Conservation (phyloP, 2,888 invertebrate species). For the Rotaria macrura region DNA sequence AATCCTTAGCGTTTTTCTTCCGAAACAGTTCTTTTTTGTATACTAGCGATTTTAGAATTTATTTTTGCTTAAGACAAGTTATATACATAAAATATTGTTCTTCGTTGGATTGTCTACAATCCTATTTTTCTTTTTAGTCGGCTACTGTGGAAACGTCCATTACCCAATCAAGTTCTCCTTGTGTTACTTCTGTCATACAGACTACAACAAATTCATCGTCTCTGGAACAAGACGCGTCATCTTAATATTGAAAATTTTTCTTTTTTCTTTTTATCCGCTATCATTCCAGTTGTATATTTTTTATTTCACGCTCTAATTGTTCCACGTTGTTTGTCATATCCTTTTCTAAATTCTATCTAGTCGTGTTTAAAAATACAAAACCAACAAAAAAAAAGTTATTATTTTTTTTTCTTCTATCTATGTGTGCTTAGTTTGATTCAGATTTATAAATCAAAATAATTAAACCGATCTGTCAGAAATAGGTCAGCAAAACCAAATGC, state of each 20-base stretch:
- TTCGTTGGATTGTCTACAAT: no score
- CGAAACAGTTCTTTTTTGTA: no score
- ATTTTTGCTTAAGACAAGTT: no score
- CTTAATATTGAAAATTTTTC: background rate
- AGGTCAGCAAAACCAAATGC: background rate
- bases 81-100: no score
- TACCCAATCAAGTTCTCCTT: background rate
- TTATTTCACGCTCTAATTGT: background rate
- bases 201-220: background rate
- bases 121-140: background rate
- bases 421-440: background rate
- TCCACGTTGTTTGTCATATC: background rate
- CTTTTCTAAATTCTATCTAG: background rate
- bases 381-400: background rate
- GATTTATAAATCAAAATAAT: background rate
- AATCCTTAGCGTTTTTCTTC: no score
- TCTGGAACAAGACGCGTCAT: background rate
- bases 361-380: background rate
- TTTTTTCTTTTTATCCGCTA: background rate
- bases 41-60: no score
- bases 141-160: background rate
- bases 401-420: background rate
- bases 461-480: background rate
- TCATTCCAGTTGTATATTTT: conserved; percentile 8
- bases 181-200: no score